Percentiles rank a stretch among this genome's conserved stretches.
Evolutionary conservation across 1,140 invertebrate genomes (phyloP).

Genomic region (Mycetomoellerius zeteki): DNA sequence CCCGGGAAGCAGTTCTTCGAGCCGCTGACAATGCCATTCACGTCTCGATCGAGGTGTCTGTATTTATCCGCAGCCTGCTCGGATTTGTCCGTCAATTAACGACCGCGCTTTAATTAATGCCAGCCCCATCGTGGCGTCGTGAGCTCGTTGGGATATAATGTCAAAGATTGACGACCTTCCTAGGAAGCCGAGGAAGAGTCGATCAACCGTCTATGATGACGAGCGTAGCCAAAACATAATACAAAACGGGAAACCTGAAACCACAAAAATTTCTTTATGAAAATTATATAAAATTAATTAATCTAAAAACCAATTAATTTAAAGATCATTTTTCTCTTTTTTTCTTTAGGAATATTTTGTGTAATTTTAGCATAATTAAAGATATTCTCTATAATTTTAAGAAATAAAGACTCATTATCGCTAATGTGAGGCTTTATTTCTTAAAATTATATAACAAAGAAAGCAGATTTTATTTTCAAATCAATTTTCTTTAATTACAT

Average conservation of each 20-base stretch:
- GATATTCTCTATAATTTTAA: background rate
- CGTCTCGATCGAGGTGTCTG: constrained; percentile 70
- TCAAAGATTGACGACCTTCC: constrained; percentile 65
- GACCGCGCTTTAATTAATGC: constrained; percentile 74
- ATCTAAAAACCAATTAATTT: background rate
- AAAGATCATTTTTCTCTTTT: background rate
- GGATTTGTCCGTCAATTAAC: constrained; percentile 75
- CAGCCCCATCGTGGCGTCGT: constrained; percentile 26
- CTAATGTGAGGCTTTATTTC: too few relatives aligned
- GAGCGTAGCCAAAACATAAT: background rate
- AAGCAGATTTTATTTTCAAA: background rate
- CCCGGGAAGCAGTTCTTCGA: constrained; percentile 65
- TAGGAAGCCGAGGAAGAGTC: constrained; percentile 27
- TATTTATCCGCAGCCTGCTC: constrained; percentile 68
- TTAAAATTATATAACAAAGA: too few relatives aligned
- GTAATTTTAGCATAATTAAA: constrained; percentile 14
- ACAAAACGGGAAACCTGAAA: background rate
- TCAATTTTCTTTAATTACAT: background rate
- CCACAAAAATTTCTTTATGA: background rate
- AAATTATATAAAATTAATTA: constrained; percentile 16
- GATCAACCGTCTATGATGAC: constrained; percentile 30
- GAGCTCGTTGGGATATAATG: constrained; percentile 65
- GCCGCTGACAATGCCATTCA: constrained; percentile 69
- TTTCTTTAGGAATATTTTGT: background rate
- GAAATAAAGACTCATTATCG: background rate